Conservation (phyloP, 2,888 invertebrate genomes). For the Rapana venosa region DNA sequence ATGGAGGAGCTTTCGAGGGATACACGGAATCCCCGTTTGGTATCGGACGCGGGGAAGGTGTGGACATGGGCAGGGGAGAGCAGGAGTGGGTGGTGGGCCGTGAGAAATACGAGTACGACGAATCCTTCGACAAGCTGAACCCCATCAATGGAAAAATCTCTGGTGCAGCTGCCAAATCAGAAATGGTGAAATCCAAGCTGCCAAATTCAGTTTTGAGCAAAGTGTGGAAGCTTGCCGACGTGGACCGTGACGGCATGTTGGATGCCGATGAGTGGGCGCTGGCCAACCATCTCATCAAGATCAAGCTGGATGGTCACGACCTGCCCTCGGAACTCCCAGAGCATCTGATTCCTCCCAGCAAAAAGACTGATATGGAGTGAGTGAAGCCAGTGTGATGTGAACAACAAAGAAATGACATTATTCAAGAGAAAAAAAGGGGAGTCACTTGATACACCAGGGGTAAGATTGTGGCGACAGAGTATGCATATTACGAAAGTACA, state of each 20-base stretch:
- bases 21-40: conserved; percentile 76
- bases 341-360: conserved; percentile 91
- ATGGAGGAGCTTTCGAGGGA: conserved; percentile 98
- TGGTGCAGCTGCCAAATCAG: conserved; percentile 90
- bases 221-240: conserved; percentile 98
- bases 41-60: conserved; percentile 85
- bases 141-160: conserved; percentile 96
- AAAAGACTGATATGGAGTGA: conserved; percentile 53
- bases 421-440: background rate
- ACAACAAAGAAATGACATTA: background rate
- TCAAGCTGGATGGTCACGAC: conserved; percentile 86
- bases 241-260: conserved; percentile 96
- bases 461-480: background rate
- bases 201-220: conserved; percentile 96
- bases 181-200: conserved; percentile 96
- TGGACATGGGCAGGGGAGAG: conserved; percentile 96
- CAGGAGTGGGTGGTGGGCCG: conserved; percentile 97
- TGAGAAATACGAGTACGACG: conserved; percentile 92
- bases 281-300: conserved; percentile 88
- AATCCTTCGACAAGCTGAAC: conserved; percentile 81
- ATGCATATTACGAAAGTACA: background rate
- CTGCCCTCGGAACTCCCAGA: conserved; percentile 92
- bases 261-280: conserved; percentile 99
- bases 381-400: background rate
- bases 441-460: background rate